A percentile compares a stretch with the other conserved stretches of the same genome.
Evolutionary conservation across 2,113 vertebrate species (phyloP).

Genomic region (Sigmodon hispidus): DNA sequence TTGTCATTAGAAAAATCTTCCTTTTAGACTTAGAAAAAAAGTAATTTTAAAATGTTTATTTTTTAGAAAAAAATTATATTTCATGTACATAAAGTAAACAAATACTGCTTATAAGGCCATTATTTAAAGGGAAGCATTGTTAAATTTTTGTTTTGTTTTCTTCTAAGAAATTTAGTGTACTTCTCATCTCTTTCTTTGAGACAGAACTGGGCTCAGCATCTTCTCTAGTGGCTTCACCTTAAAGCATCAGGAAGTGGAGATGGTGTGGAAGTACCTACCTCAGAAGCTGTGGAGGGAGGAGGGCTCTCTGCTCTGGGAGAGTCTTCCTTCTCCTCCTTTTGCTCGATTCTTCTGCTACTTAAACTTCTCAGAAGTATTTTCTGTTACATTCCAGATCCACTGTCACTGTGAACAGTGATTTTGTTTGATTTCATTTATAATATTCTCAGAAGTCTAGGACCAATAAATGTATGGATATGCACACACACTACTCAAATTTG

Average conservation of each 20-base stretch:
- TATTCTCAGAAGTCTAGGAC: conserved; percentile 23
- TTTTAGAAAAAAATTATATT: conserved; percentile 34
- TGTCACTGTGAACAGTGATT: background rate
- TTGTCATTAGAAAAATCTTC: conserved; percentile 39
- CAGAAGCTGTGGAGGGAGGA: background rate
- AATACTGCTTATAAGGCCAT: conserved; percentile 12
- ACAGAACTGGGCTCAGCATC: background rate
- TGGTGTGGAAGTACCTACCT: background rate
- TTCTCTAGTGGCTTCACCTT: conserved; percentile 7
- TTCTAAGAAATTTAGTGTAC: conserved; percentile 14
- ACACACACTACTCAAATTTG: background rate
- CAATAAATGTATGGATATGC: background rate
- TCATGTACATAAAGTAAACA: conserved; percentile 55
- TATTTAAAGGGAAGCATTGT: background rate
- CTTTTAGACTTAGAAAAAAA: conserved; percentile 40
- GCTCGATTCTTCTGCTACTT: background rate
- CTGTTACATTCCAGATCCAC: background rate
- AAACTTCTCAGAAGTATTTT: background rate
- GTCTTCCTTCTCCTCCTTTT: background rate
- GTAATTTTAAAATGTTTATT: conserved; percentile 42
- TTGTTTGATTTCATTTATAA: conserved; percentile 16
- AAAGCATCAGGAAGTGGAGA: background rate
- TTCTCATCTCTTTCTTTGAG: background rate
- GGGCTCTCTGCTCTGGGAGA: background rate
- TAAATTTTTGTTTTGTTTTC: conserved; percentile 49